Base-by-base conservation (phyloP, 2,797 vertebrate species). In the Sus cebifrons region DNA sequence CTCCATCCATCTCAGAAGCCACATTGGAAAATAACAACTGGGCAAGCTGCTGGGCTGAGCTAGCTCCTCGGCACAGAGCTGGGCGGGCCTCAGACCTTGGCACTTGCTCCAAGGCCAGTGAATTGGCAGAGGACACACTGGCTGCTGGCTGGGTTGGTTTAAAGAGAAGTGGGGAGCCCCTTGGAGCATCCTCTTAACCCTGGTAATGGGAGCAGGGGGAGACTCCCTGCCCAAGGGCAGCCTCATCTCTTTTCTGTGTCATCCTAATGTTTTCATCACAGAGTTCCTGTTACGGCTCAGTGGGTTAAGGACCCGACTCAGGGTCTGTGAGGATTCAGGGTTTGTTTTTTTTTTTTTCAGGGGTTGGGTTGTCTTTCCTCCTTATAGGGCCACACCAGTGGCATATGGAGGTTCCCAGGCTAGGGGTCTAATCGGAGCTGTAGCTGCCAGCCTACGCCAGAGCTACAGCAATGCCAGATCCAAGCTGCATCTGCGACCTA, bases 11-110 rank as follows among this genome's bases (percentile, higher is more conserved):
- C 73, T 84, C 87, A 54, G 85, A 74, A 29, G 78, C 85, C 2
- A 56, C 92, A 52, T 0, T 95, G 96, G 95, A 97, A 97, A 98
- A 96, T 94, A 81, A 93, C 93, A 93, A 86, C 78, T 44, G 77
- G 89, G 93, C 91, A 84, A 86, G 78, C 21, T 10, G 17, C 71
- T 52, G 64, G 7, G 14, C 78, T 70, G 73, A 40, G 86, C 78
- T 3, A 10, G 74, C 40, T 73, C 8, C 93, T 71, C 10, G 17
- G 87, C 44, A 17, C 20, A 27, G 88, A 78, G 91, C 62, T 18
- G 10, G 92, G 13, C 3, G 2, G 56, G 75, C 44, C 73, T 11
- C 60, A 40, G 86, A 56, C 78, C 70, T 75, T 20, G 90, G 81
- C 64, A 27, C 67, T 70, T 2, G 2, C 20, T 68, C 82, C 60